Base-by-base conservation (phyloP, 2,113 vertebrate species). In the Rhodinocichla rosea region DNA sequence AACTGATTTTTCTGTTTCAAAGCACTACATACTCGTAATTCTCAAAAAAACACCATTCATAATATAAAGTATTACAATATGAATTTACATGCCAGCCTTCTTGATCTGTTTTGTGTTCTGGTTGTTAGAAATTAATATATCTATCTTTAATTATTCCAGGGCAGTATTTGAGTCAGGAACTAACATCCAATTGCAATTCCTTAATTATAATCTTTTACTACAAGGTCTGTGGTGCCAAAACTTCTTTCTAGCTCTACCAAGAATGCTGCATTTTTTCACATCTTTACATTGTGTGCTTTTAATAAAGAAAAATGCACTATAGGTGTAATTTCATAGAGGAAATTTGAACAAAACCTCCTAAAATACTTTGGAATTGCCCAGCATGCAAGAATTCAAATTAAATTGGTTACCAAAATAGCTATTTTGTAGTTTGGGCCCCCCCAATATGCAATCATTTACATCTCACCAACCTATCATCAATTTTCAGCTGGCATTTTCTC, bases 401-500 rank as follows among this genome's bases (percentile, higher is more conserved):
- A 90, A 93, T 70, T 78, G 27, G 21, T 67, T 81, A 81, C 56
- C 47, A 49, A 89, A 89, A 89, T 37, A 78, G 35, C 60, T 92
- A 20, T 60, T 89, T 93, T 81, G 52, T 67, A 78, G 63, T 90
- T 71, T 90, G 33, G 18, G 20, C 7, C 19, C 15, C 75, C 63
- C 45, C 35, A 59, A 68, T 83, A 87, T 45, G 24, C 82, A 94
- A 44, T 75, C 67, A 90, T 92, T 94, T 93, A 68, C 76, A 90
- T 90, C 45, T 88, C 52, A 60, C 68, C 28, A 37, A 70, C 74
- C 59, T 59, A 47, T 81, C 64, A 78, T 23, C 47, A 70, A 22
- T 96, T 90, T 93, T 90, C 64, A 69, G 49, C 37, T 65, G 33
- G 19, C 39, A 91, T 89, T 90, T 94, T 84, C 83, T 93, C 83